These are phyloP conservation scores for Carapus acus DNA, from an alignment of 2,797 vertebrate genomes.

Conservation along the genomic window DNA sequence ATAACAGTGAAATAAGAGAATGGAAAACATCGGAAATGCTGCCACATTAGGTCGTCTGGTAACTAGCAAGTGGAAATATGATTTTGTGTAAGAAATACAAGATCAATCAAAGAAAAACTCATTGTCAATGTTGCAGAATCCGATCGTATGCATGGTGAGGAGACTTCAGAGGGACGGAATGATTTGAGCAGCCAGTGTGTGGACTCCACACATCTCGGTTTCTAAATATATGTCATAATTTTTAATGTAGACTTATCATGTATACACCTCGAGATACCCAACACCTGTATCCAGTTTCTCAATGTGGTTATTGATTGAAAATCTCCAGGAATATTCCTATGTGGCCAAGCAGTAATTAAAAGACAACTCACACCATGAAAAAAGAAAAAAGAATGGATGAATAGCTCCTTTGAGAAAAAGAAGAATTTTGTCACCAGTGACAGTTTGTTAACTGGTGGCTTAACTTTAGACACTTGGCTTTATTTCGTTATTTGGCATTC, in stretches of 20 bases:
- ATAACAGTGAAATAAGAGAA: background rate
- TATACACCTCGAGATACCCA: constrained; percentile 52
- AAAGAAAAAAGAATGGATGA: constrained; percentile 17
- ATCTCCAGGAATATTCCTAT: constrained; percentile 44
- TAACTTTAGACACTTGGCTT: constrained; percentile 20
- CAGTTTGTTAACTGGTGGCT: constrained; percentile 18
- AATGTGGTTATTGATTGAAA: constrained; percentile 52
- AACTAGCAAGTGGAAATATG: constrained; percentile 6
- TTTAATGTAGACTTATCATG: constrained; percentile 36
- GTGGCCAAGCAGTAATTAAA: constrained; percentile 48
- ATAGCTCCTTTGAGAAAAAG: constrained; percentile 5
- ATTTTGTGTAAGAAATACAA: too few species aligned
- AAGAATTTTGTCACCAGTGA: constrained; percentile 19
- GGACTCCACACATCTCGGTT: constrained; percentile 8
- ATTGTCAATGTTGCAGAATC: background rate
- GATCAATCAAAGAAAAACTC: too few species aligned
- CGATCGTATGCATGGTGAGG: too few species aligned
- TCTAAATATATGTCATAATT: constrained; percentile 9
- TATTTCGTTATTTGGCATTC: constrained; percentile 17
- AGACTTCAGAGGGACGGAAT: background rate
- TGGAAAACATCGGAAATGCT: background rate
- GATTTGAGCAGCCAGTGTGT: background rate
- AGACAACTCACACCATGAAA: constrained; percentile 22
- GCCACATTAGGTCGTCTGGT: background rate
- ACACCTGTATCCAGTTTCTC: constrained; percentile 53